Evolutionary conservation across 1,140 invertebrate species (phyloP).

Genomic region (Pseudomyrmex gracilis): DNA sequence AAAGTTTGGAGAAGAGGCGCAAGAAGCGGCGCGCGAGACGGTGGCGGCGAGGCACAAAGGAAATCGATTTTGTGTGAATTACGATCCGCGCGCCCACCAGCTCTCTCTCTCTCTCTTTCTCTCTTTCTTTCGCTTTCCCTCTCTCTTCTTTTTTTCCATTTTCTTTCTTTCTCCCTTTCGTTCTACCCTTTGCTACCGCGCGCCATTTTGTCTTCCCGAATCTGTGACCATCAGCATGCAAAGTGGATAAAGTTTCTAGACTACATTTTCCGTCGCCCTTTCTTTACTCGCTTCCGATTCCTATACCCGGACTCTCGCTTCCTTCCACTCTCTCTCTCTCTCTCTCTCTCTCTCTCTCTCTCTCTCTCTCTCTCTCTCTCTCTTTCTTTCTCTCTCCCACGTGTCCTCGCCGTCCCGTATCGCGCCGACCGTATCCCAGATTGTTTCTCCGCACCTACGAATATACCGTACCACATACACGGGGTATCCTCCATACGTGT

Average conservation of each 20-base stretch:
- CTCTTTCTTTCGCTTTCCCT: neutral
- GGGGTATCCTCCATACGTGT: conserved; percentile 34
- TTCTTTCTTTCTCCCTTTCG: conserved; percentile 5
- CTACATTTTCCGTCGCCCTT: conserved; percentile 74
- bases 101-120: neutral
- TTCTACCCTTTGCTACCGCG: conserved; percentile 52
- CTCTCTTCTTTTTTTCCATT: neutral
- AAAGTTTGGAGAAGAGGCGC: conserved; percentile 76
- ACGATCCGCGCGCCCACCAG: conserved; percentile 66
- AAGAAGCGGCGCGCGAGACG: neutral
- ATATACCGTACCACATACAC: conserved; percentile 32
- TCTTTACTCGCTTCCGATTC: conserved; percentile 75
- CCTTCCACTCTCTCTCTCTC: no score
- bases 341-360: neutral
- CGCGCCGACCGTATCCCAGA: conserved; percentile 68
- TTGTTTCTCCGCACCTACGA: conserved; percentile 73
- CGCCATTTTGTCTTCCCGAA: conserved; percentile 80
- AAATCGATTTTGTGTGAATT: conserved; percentile 77
- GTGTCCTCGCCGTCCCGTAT: conserved; percentile 56
- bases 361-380: no score
- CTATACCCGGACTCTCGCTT: conserved; percentile 65
- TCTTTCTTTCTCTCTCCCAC: neutral
- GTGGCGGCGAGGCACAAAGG: conserved; percentile 71
- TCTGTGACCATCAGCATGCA: conserved; percentile 81
- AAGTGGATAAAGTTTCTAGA: conserved; percentile 81